Conservation (phyloP, 2,888 invertebrate species). For the Rutpela maculata region DNA sequence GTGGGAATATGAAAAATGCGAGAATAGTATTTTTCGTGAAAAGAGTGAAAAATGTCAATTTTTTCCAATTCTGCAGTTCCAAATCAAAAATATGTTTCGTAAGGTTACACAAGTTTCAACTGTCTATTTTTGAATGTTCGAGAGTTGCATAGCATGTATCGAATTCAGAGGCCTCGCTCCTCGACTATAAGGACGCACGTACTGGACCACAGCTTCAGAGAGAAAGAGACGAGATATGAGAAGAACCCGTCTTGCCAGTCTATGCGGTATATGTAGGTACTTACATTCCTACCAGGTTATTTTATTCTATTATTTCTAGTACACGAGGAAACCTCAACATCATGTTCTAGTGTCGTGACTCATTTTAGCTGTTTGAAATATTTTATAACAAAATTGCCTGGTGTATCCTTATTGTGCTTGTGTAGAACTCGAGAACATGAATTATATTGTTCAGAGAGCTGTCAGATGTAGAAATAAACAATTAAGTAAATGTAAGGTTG, state of each 20-base stretch:
- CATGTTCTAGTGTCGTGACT: constrained; percentile 52
- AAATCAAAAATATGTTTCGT: too few species aligned
- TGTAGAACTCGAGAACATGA: background rate
- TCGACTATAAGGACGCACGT: constrained; percentile 1
- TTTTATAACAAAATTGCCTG: constrained; percentile 21
- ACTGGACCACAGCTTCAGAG: constrained; percentile 28
- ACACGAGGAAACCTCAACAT: constrained; percentile 52
- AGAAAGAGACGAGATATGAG: constrained; percentile 40
- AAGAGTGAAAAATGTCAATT: too few species aligned
- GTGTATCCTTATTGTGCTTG: background rate
- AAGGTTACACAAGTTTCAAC: too few species aligned
- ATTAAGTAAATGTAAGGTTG: background rate
- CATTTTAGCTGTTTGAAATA: constrained; percentile 46
- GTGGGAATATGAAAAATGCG: too few species aligned
- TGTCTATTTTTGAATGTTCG: too few species aligned
- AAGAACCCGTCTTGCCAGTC: constrained; percentile 58
- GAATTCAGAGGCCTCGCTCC: too few species aligned
- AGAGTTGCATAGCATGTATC: too few species aligned
- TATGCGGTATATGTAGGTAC: constrained; percentile 50
- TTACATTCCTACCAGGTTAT: constrained; percentile 57
- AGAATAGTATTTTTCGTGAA: too few species aligned
- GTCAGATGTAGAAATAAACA: background rate
- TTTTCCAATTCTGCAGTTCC: too few species aligned
- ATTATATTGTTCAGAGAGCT: background rate
- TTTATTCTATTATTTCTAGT: constrained; percentile 51